These are phyloP conservation scores for Holacanthus passer DNA, from an alignment of 2,113 vertebrate genomes.

Conservation along the genomic window DNA sequence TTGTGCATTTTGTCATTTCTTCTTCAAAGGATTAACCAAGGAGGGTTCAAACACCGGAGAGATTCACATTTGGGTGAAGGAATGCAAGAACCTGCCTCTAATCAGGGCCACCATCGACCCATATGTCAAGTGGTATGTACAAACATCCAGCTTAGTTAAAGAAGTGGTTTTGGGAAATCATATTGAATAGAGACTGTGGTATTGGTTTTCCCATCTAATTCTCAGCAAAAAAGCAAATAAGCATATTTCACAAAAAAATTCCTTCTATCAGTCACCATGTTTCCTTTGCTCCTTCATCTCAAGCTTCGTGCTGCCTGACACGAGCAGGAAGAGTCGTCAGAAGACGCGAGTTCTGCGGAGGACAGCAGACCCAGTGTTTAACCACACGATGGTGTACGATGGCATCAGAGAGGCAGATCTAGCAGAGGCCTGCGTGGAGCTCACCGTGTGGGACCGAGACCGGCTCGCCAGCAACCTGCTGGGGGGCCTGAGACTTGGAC, in stretches of 20 bases:
- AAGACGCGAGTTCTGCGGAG: slow-evolving; percentile 93
- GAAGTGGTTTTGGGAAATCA: background rate
- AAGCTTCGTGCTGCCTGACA: slow-evolving; percentile 95
- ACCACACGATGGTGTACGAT: slow-evolving; percentile 98
- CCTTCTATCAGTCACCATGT: background rate
- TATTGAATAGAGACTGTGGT: no score
- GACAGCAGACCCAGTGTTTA: slow-evolving; percentile 90
- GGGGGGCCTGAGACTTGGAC: slow-evolving; percentile 93
- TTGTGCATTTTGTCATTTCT: slow-evolving; percentile 14
- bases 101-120: slow-evolving; percentile 90
- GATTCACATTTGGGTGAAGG: slow-evolving; percentile 97
- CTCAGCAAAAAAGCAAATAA: background rate
- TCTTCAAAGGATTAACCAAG: slow-evolving; percentile 76
- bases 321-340: slow-evolving; percentile 95
- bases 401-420: slow-evolving; percentile 92
- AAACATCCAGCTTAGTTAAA: background rate
- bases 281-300: background rate
- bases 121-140: slow-evolving; percentile 94
- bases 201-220: background rate
- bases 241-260: background rate
- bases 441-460: slow-evolving; percentile 96
- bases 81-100: slow-evolving; percentile 91
- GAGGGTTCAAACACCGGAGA: slow-evolving; percentile 87
- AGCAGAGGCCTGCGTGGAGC: slow-evolving; percentile 92
- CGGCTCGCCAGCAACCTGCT: slow-evolving; percentile 91